Conservation (phyloP, 2,888 invertebrate species). For the Theretra japonica region DNA sequence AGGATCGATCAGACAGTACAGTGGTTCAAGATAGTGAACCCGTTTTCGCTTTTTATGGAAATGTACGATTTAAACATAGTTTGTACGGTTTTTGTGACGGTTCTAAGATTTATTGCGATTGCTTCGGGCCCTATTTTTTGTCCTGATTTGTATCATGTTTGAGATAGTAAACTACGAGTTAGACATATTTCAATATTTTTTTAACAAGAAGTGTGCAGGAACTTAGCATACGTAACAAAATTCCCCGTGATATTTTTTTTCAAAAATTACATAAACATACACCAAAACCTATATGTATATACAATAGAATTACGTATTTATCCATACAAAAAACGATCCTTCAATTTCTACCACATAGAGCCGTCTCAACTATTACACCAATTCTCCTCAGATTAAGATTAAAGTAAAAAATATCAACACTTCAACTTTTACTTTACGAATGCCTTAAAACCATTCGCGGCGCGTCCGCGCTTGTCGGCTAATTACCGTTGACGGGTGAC, state of each 20-base stretch:
- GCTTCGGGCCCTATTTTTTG: neutral
- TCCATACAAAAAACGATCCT: too few species aligned
- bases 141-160: neutral
- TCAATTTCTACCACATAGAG: neutral
- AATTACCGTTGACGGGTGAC: conserved; percentile 42
- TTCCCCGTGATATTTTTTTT: too few species aligned
- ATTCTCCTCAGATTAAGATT: neutral
- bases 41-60: conserved; percentile 15
- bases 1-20: neutral
- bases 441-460: conserved; percentile 8
- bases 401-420: conserved; percentile 2
- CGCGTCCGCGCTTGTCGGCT: conserved; percentile 32
- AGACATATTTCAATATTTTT: too few species aligned
- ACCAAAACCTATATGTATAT: too few species aligned
- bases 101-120: neutral
- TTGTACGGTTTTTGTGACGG: neutral
- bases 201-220: too few species aligned
- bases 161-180: neutral
- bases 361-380: neutral
- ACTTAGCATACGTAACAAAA: too few species aligned
- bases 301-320: too few species aligned
- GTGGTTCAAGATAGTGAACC: neutral
- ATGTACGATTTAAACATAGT: conserved; percentile 4
- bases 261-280: too few species aligned
- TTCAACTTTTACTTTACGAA: conserved; percentile 27